These are phyloP conservation scores for Drosophila prolongata DNA, from an alignment of 2,888 invertebrate genomes.

Conservation along the genomic window DNA sequence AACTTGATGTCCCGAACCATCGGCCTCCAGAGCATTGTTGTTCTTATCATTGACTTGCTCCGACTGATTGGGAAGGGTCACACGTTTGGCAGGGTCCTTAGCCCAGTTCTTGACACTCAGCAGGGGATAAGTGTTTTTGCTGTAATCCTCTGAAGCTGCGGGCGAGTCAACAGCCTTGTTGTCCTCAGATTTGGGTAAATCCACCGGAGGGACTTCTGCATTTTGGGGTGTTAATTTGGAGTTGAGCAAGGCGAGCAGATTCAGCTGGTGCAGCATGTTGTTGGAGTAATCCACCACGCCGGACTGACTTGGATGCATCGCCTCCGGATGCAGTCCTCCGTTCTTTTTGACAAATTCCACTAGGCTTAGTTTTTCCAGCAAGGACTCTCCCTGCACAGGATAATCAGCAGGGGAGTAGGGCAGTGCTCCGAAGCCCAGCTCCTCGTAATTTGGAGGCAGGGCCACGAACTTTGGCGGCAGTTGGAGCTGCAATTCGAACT, in stretches of 20 bases:
- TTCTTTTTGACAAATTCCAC: constrained; percentile 75
- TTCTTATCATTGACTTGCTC: constrained; percentile 62
- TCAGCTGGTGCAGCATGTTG: constrained; percentile 85
- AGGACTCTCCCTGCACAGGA: constrained; percentile 72
- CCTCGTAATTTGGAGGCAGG: constrained; percentile 73
- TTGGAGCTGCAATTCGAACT: constrained; percentile 68
- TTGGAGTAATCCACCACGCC: constrained; percentile 85
- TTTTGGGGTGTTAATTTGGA: constrained; percentile 58
- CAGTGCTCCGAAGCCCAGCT: constrained; percentile 73
- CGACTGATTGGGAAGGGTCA: constrained; percentile 7
- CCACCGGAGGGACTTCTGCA: constrained; percentile 9
- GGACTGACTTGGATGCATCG: constrained; percentile 42
- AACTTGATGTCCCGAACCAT: constrained; percentile 3
- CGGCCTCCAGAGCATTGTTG: constrained; percentile 62
- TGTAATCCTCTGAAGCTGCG: constrained; percentile 23
- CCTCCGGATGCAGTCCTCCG: constrained; percentile 62
- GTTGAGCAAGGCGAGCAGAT: constrained; percentile 86
- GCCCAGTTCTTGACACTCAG: constrained; percentile 82
- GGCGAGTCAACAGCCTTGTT: constrained; percentile 27
- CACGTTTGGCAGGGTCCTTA: constrained; percentile 70
- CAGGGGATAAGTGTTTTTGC: constrained; percentile 58
- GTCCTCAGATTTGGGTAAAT: constrained; percentile 29
- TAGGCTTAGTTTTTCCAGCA: constrained; percentile 80
- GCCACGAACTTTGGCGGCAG: constrained; percentile 69
- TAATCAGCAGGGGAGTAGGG: constrained; percentile 74